Conservation (phyloP, 2,113 vertebrate species). For the Taxidea taxus region DNA sequence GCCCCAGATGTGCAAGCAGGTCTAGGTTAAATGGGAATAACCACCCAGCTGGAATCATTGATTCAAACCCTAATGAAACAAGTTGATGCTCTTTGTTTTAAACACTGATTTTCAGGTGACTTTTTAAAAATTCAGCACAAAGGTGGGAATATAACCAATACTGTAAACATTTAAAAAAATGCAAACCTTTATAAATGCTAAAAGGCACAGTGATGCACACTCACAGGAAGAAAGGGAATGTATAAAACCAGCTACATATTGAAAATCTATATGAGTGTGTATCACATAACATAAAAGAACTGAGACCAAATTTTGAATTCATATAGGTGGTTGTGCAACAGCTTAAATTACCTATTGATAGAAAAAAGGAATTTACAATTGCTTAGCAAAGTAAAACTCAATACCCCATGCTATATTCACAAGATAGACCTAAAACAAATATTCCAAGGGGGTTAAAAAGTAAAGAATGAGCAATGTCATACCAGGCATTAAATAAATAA, state of each 20-base stretch:
- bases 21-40: background rate
- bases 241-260: background rate
- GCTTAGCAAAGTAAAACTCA: background rate
- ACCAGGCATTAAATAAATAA: too few species aligned
- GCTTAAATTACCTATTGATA: background rate
- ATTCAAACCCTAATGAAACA: background rate
- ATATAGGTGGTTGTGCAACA: background rate
- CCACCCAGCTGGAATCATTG: background rate
- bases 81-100: background rate
- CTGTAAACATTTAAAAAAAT: background rate
- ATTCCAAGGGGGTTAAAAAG: background rate
- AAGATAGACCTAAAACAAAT: background rate
- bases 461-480: background rate
- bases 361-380: background rate
- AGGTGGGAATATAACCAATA: background rate
- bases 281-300: background rate
- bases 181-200: background rate
- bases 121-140: background rate
- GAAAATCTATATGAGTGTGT: background rate
- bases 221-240: background rate
- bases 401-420: background rate
- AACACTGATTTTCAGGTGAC: background rate
- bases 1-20: background rate
- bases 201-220: background rate
- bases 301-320: background rate